A percentile compares a stretch with the other conserved stretches of the same genome.
phyloP scores from a whole-genome alignment of 2,113 vertebrate species.

The Ictidomys tridecemlineatus region DNA sequence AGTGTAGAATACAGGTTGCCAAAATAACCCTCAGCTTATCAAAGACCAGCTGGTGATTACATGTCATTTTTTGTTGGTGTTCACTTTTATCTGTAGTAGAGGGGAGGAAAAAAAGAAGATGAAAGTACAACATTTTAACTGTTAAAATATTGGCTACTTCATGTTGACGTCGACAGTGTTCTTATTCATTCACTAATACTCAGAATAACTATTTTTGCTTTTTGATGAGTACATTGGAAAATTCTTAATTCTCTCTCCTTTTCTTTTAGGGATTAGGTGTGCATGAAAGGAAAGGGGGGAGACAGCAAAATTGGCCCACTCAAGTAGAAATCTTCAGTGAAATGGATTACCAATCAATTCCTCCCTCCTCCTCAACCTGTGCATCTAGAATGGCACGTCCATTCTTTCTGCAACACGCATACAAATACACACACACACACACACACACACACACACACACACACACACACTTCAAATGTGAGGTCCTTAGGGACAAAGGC shows the following conservation, averaged over 20 bases:
- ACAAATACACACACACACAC: no score
- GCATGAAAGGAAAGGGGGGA: not conserved
- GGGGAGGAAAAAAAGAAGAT: not conserved
- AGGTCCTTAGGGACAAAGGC: not conserved
- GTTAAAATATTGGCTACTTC: not conserved
- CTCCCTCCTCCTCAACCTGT: no score
- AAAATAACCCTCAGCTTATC: not conserved
- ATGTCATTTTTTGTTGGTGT: slow-evolving; percentile 5
- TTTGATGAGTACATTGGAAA: not conserved
- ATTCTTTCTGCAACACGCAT: not conserved
- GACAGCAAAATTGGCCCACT: not conserved
- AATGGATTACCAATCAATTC: not conserved
- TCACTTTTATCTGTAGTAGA: not conserved
- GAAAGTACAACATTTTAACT: not conserved
- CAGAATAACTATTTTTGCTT: not conserved
- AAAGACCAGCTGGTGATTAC: not conserved
- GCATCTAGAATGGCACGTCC: accelerated
- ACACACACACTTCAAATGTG: not conserved
- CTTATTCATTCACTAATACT: not conserved
- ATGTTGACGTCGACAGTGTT: not conserved
- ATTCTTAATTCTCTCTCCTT: not conserved
- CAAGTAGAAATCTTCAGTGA: not conserved
- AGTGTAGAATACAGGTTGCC: not conserved
- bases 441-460: not conserved
- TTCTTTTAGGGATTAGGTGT: not conserved